phyloP scores from a whole-genome alignment of 1,140 invertebrate species.

The Hermatobates lingyangjiaoensis region DNA sequence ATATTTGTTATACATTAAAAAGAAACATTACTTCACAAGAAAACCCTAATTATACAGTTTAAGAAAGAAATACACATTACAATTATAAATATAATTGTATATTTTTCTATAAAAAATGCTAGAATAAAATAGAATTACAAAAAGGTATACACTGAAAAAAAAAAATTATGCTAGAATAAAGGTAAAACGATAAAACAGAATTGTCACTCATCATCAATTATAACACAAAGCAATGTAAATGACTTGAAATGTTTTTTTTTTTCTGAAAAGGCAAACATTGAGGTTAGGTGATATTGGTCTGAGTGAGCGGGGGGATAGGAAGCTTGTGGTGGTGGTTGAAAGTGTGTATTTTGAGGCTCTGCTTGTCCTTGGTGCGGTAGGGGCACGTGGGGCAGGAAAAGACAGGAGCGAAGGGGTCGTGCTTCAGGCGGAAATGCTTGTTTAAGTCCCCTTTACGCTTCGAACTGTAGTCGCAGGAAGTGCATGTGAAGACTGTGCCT shows the following conservation, averaged over 20 bases:
- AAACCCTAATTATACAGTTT: too few species aligned
- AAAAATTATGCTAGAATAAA: too few species aligned
- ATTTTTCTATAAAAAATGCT: too few species aligned
- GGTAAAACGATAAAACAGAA: too few species aligned
- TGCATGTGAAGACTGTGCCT: slow-evolving; percentile 16
- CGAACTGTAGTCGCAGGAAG: slow-evolving; percentile 19
- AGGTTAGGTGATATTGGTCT: neutral
- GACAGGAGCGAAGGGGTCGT: slow-evolving; percentile 26
- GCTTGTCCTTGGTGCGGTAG: slow-evolving; percentile 17
- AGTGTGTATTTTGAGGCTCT: slow-evolving; percentile 14
- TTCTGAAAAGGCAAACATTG: neutral
- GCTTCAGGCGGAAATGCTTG: slow-evolving; percentile 5
- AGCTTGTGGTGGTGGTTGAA: neutral
- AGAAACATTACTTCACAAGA: too few species aligned
- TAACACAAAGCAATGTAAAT: too few species aligned
- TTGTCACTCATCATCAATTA: slow-evolving; percentile 22
- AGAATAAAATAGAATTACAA: too few species aligned
- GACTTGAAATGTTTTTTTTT: neutral
- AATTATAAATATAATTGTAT: too few species aligned
- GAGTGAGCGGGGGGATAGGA: too few species aligned
- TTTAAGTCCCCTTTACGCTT: neutral
- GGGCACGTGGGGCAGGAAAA: slow-evolving; percentile 22
- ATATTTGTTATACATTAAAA: too few species aligned
- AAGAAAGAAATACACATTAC: too few species aligned
- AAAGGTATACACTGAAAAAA: too few species aligned